A percentile compares a stretch with the other conserved stretches of the same genome.
phyloP scores from a whole-genome alignment of 2,797 vertebrate species.

The Clamator glandarius region DNA sequence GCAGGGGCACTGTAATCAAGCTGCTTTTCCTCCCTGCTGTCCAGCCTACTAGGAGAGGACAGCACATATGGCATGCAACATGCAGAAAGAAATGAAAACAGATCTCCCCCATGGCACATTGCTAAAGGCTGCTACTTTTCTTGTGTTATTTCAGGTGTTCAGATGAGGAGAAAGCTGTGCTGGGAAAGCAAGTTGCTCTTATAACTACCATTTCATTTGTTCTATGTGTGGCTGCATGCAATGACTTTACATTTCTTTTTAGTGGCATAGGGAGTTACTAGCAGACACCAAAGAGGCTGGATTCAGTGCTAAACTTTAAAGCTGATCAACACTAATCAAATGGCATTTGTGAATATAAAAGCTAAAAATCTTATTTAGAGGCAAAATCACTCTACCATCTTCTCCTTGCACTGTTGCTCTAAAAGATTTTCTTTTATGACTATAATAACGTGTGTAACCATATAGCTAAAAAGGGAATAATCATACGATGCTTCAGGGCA shows the following conservation, averaged over 20 bases:
- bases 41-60: background rate
- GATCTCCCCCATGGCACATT: background rate
- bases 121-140: background rate
- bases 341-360: background rate
- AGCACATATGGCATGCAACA: background rate
- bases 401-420: background rate
- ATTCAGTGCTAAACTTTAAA: background rate
- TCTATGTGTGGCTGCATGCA: background rate
- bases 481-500: conserved; percentile 41
- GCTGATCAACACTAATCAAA: background rate
- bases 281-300: background rate
- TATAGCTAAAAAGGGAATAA: conserved; percentile 25
- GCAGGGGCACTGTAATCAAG: background rate
- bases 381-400: background rate
- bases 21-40: background rate
- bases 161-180: background rate
- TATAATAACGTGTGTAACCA: conserved; percentile 10
- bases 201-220: background rate
- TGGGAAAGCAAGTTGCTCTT: background rate
- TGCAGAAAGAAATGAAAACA: background rate
- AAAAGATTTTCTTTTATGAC: conserved; percentile 20
- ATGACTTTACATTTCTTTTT: background rate
- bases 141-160: background rate
- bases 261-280: background rate
- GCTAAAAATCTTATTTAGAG: background rate